A percentile compares a stretch with the other conserved stretches of the same genome.
Conservation (phyloP, 2,113 vertebrate species). For the Microtus montanus region DNA sequence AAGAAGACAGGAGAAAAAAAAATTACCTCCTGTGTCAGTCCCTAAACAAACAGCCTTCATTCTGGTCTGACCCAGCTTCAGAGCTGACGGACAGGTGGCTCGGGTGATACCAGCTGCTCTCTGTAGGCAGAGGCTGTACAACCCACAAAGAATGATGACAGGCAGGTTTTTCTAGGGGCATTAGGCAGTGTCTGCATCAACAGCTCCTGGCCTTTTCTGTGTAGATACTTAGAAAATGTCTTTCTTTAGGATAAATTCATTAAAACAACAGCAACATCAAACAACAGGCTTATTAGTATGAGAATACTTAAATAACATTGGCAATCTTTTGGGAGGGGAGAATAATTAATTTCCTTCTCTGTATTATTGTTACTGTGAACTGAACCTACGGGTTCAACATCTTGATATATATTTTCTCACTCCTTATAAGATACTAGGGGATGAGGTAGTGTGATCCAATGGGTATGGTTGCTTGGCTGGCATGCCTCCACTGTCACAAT, state of each 20-base stretch:
- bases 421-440: background rate
- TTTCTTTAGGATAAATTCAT: background rate
- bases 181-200: background rate
- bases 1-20: background rate
- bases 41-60: constrained; percentile 34
- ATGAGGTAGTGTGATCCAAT: constrained; percentile 17
- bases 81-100: background rate
- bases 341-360: background rate
- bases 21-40: background rate
- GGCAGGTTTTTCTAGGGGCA: constrained; percentile 16
- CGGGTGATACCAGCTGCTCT: background rate
- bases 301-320: background rate
- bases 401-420: background rate
- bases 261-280: background rate
- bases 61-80: background rate
- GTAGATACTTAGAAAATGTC: background rate
- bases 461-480: background rate
- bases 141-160: background rate
- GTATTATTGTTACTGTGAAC: background rate
- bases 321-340: background rate
- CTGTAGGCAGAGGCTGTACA: background rate
- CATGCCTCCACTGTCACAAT: background rate
- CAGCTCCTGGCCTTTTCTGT: background rate
- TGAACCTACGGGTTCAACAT: background rate
- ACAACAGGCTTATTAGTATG: background rate